These are phyloP conservation scores for Brachionichthys hirsutus DNA, from an alignment of 2,113 vertebrate genomes.

Conservation along the genomic window DNA sequence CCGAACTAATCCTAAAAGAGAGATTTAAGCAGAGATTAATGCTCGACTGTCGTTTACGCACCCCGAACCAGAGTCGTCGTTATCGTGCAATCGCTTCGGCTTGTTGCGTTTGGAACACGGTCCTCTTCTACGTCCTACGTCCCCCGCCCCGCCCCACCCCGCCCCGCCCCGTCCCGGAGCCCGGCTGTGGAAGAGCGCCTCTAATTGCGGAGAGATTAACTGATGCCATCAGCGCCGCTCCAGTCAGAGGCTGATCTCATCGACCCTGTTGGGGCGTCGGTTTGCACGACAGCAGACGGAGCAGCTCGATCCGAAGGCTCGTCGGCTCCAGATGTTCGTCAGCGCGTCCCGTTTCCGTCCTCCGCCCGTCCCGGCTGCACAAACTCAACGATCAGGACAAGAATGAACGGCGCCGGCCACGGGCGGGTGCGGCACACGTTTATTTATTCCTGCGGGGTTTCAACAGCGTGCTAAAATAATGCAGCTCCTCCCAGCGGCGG, in stretches of 20 bases:
- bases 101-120: too few species aligned
- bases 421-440: slow-evolving; percentile 24
- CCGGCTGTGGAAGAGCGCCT: slow-evolving; percentile 40
- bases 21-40: too few species aligned
- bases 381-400: slow-evolving; percentile 17
- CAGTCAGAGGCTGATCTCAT: slow-evolving; percentile 36
- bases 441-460: slow-evolving; percentile 31
- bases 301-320: slow-evolving; percentile 15
- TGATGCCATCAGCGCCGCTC: slow-evolving; percentile 55
- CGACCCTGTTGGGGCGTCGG: slow-evolving; percentile 40
- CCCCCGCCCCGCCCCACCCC: too few species aligned
- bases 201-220: slow-evolving; percentile 67
- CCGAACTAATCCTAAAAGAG: too few species aligned
- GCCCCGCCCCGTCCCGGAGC: slow-evolving; percentile 14
- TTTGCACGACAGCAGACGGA: slow-evolving; percentile 53
- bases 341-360: neutral
- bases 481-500: neutral
- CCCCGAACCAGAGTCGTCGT: too few species aligned
- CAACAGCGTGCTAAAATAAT: slow-evolving; percentile 7
- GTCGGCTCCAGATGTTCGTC: slow-evolving; percentile 50
- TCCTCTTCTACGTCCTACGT: too few species aligned
- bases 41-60: too few species aligned
- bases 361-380: slow-evolving; percentile 25
- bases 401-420: slow-evolving; percentile 26
- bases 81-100: too few species aligned